Evolutionary conservation across 2,113 vertebrate genomes (phyloP), one percentile per base, ranked within the genome.

Genomic region (Pongo pygmaeus): DNA sequence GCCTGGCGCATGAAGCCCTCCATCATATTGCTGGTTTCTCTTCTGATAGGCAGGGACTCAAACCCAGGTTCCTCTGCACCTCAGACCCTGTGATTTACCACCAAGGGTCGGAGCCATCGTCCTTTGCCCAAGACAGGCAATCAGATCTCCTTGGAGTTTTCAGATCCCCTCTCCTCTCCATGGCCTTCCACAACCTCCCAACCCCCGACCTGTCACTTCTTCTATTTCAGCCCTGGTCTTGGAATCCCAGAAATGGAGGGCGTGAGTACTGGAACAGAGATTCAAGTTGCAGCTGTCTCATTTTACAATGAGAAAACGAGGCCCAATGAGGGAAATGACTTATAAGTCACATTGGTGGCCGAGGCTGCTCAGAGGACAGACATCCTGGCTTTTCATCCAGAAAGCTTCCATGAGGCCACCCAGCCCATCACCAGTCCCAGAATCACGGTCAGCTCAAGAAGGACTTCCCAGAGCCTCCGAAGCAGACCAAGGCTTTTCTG

Each of bases 1-100:
- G 0, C 30, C 22, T 5, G 70, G 77, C 38, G 0, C 0, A 6
- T 55, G 17, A 67, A 64, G 50, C 17, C 12, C 17, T 57, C 35
- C 0, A 0, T 35, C 12, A 14, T 8, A 18, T 3, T 20, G n/a
- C 25, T 48, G 22, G n/a, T 4, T 32, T 10, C 9, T 83, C 50
- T 22, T 70, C 67, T 38, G 30, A 25, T 72, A 1, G 32, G 14
- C 7, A 8, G 6, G 67, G 40, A 13, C 48, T 59, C 86, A 30
- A 75, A 25, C 40, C n/a, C 77, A 10, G 22, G 27, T 27, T 43
- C 59, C 4, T 1, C 12, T 30, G 5, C 27, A 12, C 43, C 25
- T 74, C 52, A 43, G 59, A n/a, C 18, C n/a, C 59, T 14, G 8
- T 6, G 27, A 14, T n/a, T 46, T 25, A 59, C 43, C 40, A 30